A percentile compares a stretch with the other conserved stretches of the same genome.
Conservation (phyloP, 2,113 vertebrate genomes). For the Cynopterus brachyotis region DNA sequence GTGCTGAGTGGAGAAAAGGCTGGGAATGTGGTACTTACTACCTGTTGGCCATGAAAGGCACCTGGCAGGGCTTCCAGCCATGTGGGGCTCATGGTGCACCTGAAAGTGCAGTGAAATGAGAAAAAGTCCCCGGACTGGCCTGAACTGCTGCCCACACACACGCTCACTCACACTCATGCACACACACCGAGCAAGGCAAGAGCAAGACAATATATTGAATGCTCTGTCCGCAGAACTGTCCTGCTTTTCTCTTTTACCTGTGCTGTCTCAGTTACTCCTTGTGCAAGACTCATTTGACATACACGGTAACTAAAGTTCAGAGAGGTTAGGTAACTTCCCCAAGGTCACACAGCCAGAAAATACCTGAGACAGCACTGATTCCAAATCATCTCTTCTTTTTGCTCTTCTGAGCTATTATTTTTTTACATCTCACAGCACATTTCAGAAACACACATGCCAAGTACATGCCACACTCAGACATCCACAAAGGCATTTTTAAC, state of each 20-base stretch:
- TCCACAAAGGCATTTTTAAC: not conserved
- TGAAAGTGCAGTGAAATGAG: not conserved
- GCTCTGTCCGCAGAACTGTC: not conserved
- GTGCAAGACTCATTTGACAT: not conserved
- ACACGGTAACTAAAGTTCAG: not conserved
- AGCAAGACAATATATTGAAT: not conserved
- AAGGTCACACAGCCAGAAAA: not conserved
- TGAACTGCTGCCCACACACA: not conserved
- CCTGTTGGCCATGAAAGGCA: accelerated
- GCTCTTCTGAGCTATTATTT: not conserved
- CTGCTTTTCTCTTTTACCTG: not conserved
- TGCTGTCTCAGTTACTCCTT: not conserved
- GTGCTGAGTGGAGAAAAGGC: not conserved
- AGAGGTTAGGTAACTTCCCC: not conserved
- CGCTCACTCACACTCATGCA: not conserved
- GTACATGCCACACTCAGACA: not conserved
- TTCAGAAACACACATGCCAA: not conserved
- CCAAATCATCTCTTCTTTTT: not conserved
- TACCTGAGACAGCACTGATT: not conserved
- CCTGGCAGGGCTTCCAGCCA: not conserved
- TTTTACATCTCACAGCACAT: not conserved
- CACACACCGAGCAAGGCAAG: not conserved
- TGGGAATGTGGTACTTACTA: not conserved
- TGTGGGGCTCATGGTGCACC: too few species aligned
- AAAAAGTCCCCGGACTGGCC: not conserved